A percentile compares a stretch with the other conserved stretches of the same genome.
Conservation (phyloP, 2,888 invertebrate species). For the Parnassius mnemosyne region DNA sequence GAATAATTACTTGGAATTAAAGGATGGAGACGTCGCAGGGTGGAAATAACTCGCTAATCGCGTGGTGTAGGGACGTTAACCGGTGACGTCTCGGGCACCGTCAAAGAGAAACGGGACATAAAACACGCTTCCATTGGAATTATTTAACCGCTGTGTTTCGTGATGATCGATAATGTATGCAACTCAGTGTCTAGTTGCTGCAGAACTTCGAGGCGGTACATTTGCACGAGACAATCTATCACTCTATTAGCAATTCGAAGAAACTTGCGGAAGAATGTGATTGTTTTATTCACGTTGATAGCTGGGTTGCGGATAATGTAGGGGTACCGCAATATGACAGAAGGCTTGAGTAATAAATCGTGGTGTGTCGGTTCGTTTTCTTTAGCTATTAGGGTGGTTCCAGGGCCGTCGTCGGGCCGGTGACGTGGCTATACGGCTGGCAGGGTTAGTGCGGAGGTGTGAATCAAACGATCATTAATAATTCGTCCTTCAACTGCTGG, state of each 20-base stretch:
- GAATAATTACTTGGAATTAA: constrained; percentile 34
- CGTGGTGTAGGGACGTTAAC: constrained; percentile 61
- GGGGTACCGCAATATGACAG: constrained; percentile 36
- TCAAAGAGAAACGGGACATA: constrained; percentile 53
- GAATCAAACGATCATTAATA: constrained; percentile 57
- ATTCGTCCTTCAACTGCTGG: constrained; percentile 55
- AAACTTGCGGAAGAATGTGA: constrained; percentile 56
- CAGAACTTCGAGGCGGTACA: constrained; percentile 48
- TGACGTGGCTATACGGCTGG: neutral
- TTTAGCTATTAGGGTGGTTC: constrained; percentile 15
- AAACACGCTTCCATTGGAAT: constrained; percentile 60
- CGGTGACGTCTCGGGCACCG: constrained; percentile 57
- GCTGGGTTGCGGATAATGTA: constrained; percentile 34
- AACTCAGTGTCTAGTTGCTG: constrained; percentile 49
- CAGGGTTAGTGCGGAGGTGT: neutral
- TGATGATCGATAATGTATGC: constrained; percentile 60
- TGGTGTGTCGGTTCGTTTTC: constrained; percentile 24
- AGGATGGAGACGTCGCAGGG: constrained; percentile 46
- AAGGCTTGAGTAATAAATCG: constrained; percentile 29
- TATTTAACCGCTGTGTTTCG: constrained; percentile 51
- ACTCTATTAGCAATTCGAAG: constrained; percentile 41
- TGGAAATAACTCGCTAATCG: constrained; percentile 52
- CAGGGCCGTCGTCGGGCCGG: constrained; percentile 27
- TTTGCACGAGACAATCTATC: constrained; percentile 61
- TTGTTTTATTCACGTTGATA: constrained; percentile 41